phyloP scores from a whole-genome alignment of 2,888 invertebrate species.

The Cephalotes varians region DNA sequence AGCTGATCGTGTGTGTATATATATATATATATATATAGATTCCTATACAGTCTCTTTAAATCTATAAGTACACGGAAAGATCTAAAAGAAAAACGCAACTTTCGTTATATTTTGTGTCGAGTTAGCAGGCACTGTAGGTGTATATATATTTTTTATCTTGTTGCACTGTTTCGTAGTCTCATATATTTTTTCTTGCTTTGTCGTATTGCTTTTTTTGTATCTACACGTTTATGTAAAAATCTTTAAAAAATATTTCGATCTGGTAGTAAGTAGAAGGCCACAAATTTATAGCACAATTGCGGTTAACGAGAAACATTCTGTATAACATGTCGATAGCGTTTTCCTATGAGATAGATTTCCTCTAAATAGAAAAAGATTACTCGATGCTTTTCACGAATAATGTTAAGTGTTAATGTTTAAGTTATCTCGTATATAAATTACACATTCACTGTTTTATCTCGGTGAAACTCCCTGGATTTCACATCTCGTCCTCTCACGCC shows the following conservation, averaged over 20 bases:
- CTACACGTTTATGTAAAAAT: not conserved
- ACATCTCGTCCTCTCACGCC: not conserved
- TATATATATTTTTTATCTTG: conserved; percentile 1
- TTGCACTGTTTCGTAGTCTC: too few species aligned
- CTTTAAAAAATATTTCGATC: conserved; percentile 30
- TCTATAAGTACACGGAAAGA: conserved; percentile 52
- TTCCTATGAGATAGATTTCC: not conserved
- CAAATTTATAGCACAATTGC: conserved; percentile 2
- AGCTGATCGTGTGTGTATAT: not conserved
- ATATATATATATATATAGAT: not conserved
- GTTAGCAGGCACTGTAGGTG: conserved; percentile 20
- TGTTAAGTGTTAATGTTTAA: too few species aligned
- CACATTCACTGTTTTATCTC: not conserved
- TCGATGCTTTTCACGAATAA: not conserved
- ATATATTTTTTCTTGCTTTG: not conserved
- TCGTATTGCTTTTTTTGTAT: not conserved
- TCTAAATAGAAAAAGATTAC: not conserved
- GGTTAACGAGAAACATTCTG: conserved; percentile 13
- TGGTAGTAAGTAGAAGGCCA: conserved; percentile 39
- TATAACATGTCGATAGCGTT: not conserved
- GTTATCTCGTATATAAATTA: conserved; percentile 18
- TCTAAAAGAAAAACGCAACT: conserved; percentile 29
- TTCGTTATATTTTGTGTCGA: conserved; percentile 8
- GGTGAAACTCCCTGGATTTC: not conserved
- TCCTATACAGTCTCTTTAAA: conserved; percentile 29